Base-by-base conservation (phyloP, 2,797 vertebrate species). In the Buceros bicornis region DNA sequence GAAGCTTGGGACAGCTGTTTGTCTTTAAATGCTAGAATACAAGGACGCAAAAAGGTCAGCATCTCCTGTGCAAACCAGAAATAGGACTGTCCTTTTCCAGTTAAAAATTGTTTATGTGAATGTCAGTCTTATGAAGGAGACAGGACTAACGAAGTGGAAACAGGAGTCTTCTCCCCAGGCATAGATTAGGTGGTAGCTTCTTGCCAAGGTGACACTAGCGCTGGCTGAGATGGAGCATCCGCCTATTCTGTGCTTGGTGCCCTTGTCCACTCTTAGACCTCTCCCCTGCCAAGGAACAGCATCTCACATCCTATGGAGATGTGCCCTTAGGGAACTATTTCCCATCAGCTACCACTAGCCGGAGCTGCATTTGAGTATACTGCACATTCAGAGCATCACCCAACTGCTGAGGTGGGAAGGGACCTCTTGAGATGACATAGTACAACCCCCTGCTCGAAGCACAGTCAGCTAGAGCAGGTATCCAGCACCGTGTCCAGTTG, bases 1-100 rank as follows among this genome's bases (percentile, higher is more conserved):
- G 87, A 94, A 93, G 69, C 54, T 53, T 94, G 58, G 93, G 85
- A 96, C 85, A 94, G 94, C 84, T 91, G 89, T 91, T 96, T 93
- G 82, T 95, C 89, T 92, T 79, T 69, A 93, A 81, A 85, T 76
- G 43, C 87, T 93, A 7, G 40, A 86, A 58, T 31, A 76, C 89
- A 96, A 96, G 94, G 95, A 97, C 28, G 0, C 91, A 54, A 81
- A 92, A 86, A 89, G 94, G 87, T 93, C 96, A 92, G 65, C 58
- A 78, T 65, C 84, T 94, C 89, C 79, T 70, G 65, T 78, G 58
- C 43, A 86, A 83, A 83, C 69, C 74, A 96, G 84, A 94, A 94
- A 93, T 87, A 96, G 87, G 83, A 56, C 18, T 93, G 76, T 91
- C 87, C 82, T 96, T 93, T 95, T 61, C 57, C 76, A 91, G 82